These are phyloP conservation scores for Chaetophractus vellerosus DNA, from an alignment of 2,797 vertebrate species.

Conservation along the genomic window DNA sequence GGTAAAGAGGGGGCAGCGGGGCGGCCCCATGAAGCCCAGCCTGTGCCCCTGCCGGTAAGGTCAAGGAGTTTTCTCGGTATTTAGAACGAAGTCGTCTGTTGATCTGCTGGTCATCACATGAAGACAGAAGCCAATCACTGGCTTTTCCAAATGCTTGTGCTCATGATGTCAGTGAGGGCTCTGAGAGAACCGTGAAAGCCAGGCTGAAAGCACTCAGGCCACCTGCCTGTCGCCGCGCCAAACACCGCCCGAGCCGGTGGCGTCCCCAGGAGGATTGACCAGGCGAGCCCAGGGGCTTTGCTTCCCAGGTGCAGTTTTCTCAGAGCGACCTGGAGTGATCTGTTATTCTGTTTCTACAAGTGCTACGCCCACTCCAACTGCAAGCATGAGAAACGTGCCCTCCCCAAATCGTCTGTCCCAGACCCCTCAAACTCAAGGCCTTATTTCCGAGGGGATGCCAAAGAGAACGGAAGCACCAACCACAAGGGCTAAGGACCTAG, in stretches of 20 bases:
- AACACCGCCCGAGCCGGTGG: rapidly evolving
- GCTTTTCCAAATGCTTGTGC: background rate
- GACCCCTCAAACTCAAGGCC: background rate
- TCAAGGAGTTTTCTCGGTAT: too few species aligned
- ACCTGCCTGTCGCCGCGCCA: background rate
- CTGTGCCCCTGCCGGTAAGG: background rate
- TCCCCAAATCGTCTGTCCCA: background rate
- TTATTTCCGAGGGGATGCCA: background rate
- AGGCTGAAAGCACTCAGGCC: background rate
- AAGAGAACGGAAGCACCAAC: background rate
- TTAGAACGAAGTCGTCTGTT: conserved; percentile 16
- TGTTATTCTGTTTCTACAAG: background rate
- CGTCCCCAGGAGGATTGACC: background rate
- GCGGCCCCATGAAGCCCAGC: background rate
- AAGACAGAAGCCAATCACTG: conserved; percentile 13
- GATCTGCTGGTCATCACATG: background rate
- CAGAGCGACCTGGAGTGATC: background rate
- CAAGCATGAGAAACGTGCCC: background rate
- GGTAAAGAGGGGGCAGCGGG: background rate
- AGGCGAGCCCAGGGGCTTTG: background rate
- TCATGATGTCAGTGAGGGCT: background rate
- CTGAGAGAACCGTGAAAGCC: background rate
- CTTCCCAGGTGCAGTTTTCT: background rate
- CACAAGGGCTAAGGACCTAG: background rate
- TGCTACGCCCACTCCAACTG: too few species aligned